Evolutionary conservation across 2,797 vertebrate genomes (phyloP), one percentile per base, ranked within the genome.

Genomic region (Sciaenops ocellatus): DNA sequence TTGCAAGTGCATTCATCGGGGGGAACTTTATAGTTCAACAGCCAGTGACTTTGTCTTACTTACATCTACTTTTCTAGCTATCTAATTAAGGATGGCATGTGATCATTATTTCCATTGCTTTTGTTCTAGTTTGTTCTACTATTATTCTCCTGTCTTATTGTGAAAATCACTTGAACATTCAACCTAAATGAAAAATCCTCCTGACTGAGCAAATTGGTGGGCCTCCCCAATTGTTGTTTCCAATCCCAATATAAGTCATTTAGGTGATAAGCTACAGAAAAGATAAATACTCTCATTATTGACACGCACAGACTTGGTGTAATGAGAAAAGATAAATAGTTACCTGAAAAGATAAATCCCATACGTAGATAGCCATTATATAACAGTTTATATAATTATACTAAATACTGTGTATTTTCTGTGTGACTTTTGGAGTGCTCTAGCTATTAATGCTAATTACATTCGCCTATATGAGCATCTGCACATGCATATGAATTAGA

Each of bases 391-490:
- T 69, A 1, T n/a, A 34, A 61, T 62, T 54, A 38, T n/a, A 42
- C 12, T 28, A 50, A 51, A 61, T 46, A 52, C 18, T 48, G 60
- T 13, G 20, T 15, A 41, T 74, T 82, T 71, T 70, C 59, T 28
- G 64, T 47, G 13, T 55, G 12, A n/a, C 61, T 62, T 64, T 79
- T 67, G 1, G n/a, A 61, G 63, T 56, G 41, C 62, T 63, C 38
- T 3, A 50, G 59, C 69, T 54, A 64, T 81, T 76, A 68, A 80
- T 71, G 54, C 42, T 71, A 74, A 88, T 71, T 76, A 42, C 17
- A 17, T 77, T 30, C 1, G 10, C 67, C 28, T 55, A 57, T 50
- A 60, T 69, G 46, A 82, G 72, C 63, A 73, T 76, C 52, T 54
- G 54, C 41, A 38, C 51, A 63, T 55, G 30, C 20, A 69, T 44